Base-by-base conservation (phyloP, 2,888 invertebrate genomes). In the Aphodius sticticus region DNA sequence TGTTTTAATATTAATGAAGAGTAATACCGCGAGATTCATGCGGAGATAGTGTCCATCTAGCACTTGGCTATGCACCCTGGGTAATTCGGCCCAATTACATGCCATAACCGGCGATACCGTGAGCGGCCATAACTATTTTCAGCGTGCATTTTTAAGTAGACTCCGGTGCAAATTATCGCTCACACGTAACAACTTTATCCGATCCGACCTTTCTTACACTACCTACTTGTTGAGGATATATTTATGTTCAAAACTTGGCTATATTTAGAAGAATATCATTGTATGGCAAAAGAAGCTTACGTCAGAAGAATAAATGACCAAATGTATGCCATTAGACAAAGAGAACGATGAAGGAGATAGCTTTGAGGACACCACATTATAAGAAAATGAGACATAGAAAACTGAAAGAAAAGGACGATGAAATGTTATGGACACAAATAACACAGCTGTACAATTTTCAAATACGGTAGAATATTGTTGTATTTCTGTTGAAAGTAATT, bases 1-100 rank as follows among this genome's bases (percentile, higher is more conserved):
- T 76, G 71, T 74, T 77, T 79, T 77, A 79, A 79, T 80, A 80
- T 80, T 81, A 81, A 81, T 78, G 81, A 77, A 74, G 77, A 76
- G 77, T 77, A 78, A 77, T 78, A 72, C 74, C 74, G 69, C 70
- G 70, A 80, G 78, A 81, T 81, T 53, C 72, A 69, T 70, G 69
- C 38, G 77, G 70, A 38, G 81, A 81, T 81, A 79, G 76, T 78
- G 78, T 79, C 77, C 74, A 79, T 77, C 80, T 80, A 77, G 76
- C 80, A 80, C 80, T 78, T 80, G 69, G 76, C 70, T 26, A 77
- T 77, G 37, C 69, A 38, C 38, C n/a, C 69, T 9, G 70, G 35
- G 76, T 78, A 80, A 80, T 80, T 80, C 78, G 75, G 76, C 70
- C 76, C 80, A 77, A 80, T 80, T 80, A 80, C 76, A 77, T 69